Percentiles rank a stretch among this genome's conserved stretches.
These are phyloP conservation scores for Venturia canescens DNA, from an alignment of 1,140 invertebrate species.

Conservation along the genomic window DNA sequence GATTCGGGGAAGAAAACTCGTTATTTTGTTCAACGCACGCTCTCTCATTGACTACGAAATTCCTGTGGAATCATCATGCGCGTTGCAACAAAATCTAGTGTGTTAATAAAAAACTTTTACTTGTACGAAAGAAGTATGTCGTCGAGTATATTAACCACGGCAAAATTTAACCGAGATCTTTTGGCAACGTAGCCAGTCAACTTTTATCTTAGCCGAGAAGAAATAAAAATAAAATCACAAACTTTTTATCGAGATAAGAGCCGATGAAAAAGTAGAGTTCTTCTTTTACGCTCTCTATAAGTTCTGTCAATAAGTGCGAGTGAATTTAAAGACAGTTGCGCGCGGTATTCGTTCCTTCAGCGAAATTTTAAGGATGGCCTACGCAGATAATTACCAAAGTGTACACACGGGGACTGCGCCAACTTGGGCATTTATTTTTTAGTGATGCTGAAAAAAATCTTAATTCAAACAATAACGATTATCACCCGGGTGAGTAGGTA, in stretches of 20 bases:
- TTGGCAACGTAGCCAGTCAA: not conserved
- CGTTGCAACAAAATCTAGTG: not conserved
- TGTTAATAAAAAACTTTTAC: too few species aligned
- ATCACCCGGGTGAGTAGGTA: constrained; percentile 33
- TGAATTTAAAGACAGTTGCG: not conserved
- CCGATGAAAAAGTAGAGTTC: not conserved
- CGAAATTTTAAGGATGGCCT: constrained; percentile 21
- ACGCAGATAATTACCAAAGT: constrained; percentile 16
- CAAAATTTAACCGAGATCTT: not conserved
- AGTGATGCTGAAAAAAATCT: not conserved
- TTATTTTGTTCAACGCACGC: not conserved
- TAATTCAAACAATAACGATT: constrained; percentile 43
- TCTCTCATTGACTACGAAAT: not conserved
- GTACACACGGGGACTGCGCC: not conserved
- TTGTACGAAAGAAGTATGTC: too few species aligned
- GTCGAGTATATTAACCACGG: not conserved
- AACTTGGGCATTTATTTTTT: constrained; percentile 9
- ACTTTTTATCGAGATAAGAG: not conserved
- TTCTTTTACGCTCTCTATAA: not conserved
- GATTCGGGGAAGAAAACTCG: not conserved
- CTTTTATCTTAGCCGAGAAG: not conserved
- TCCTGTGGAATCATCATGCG: not conserved
- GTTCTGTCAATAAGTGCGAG: not conserved
- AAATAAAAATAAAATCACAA: not conserved
- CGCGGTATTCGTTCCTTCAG: not conserved